Evolutionary conservation across 2,113 vertebrate species (phyloP), one percentile per base, ranked within the genome.

Genomic region (Pangasianodon gigas): DNA sequence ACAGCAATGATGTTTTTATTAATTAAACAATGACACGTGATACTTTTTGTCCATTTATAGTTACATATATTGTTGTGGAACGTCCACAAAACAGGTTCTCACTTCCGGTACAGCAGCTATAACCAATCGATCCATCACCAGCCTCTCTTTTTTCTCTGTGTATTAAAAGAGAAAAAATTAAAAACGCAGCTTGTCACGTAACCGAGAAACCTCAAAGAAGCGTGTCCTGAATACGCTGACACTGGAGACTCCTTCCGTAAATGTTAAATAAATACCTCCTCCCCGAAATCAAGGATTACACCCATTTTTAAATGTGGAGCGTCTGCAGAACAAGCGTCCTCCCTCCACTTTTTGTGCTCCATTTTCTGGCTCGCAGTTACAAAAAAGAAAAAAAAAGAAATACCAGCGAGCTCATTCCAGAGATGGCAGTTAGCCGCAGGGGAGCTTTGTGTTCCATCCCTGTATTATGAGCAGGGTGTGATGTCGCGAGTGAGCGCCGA

Each of bases 401-500:
- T 84, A 69, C 75, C 67, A 88, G 44, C 52, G 52, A 52, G 60
- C 60, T 87, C 69, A 62, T 54, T 85, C 26, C 74, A 60, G 51
- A 69, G 81, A 67, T 56, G 81, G 52, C 52, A 24, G 18, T 71
- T 83, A 56, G 88, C 89, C 89, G 41, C 81, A 69, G 69, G 82
- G 81, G 89, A 37, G 10, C 82, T 89, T 29, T 84, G 74, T 85
- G 87, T 91, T 90, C 86, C 74, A 58, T 71, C 74, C 58, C 71
- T 88, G 87, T 80, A 90, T 90, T 85, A 85, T 80, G 71, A 46
- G 80, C 79, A 74, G 89, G 58, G 77, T 89, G 69, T 89, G 88
- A 77, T 88, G 86, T 91, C 69, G 69, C 26, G 89, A 74, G 58
- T 37, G 88, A 91, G 87, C 79, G n/a, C 90, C 44, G 69, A 85